Percentiles rank a stretch among this genome's conserved stretches.
phyloP scores from a whole-genome alignment of 2,888 invertebrate genomes.

The Ommatoiulus sabulosus region DNA sequence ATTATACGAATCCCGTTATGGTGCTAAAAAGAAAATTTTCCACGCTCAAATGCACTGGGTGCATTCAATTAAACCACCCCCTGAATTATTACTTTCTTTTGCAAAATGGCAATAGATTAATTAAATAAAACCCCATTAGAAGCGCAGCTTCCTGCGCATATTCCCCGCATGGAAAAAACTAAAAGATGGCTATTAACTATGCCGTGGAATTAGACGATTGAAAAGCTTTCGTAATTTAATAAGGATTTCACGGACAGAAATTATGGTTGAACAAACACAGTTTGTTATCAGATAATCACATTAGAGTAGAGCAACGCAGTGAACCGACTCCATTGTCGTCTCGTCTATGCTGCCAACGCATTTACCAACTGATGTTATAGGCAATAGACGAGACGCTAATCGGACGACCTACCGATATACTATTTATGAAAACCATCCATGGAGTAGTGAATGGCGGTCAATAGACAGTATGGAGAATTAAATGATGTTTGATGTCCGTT shows the following conservation, averaged over 20 bases:
- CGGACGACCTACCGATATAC: background rate
- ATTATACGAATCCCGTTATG: constrained; percentile 41
- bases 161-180: constrained; percentile 20
- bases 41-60: constrained; percentile 45
- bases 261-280: constrained; percentile 47
- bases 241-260: constrained; percentile 47
- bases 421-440: background rate
- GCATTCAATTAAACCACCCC: constrained; percentile 44
- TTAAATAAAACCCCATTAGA: constrained; percentile 45
- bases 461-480: background rate
- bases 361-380: background rate
- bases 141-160: constrained; percentile 17
- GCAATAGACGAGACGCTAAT: background rate
- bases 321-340: constrained; percentile 10
- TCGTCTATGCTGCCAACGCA: background rate
- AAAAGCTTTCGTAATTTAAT: constrained; percentile 38
- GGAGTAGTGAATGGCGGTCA: background rate
- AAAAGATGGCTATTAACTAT: constrained; percentile 47
- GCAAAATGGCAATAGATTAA: constrained; percentile 40
- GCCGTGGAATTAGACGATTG: constrained; percentile 47
- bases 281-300: constrained; percentile 38
- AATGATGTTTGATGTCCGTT: background rate
- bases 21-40: background rate
- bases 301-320: constrained; percentile 12
- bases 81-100: constrained; percentile 41